Evolutionary conservation across 2,113 vertebrate species (phyloP), one percentile per base, ranked within the genome.

Genomic region (Sisor rabdophorus): DNA sequence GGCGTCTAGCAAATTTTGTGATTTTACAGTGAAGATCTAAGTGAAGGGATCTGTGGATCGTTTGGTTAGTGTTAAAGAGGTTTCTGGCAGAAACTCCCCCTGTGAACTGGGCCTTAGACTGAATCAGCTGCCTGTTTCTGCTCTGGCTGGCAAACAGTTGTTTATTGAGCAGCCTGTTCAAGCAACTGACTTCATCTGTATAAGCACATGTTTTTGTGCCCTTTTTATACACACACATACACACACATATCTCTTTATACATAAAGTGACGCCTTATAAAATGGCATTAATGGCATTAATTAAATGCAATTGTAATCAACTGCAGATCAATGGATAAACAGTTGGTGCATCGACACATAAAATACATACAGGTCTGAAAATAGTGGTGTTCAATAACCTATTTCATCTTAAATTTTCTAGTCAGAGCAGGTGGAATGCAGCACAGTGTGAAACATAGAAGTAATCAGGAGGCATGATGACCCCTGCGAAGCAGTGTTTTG

Each of bases 151-250:
- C 77, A 80, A 70, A 80, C 71, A 72, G 50, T 47, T 70, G 78
- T 47, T 78, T 69, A 75, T 83, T 84, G 81, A 84, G 69, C 80
- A 84, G 73, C 76, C 74, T 80, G 73, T 83, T 69, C 30, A 53
- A 70, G 74, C 82, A 71, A 78, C 73, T 81, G 60, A 77, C 74
- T 76, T 67, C 70, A 77, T 76, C 81, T 84, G 22, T n/a, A 53
- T 58, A 76, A 79, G 36, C 75, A 79, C 81, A 80, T 71, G 19
- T 74, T 81, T 82, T 68, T 68, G 28, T 58, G 71, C 24, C 36
- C 54, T 64, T 26, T 56, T 19, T 10, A 30, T 75, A 69, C n/a
- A 22, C 30, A 11, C 60, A 3, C 6, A 36, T 3, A 36, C 32
- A 36, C 32, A 36, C 32, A 28, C 58, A 4, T 5, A 24, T 13